A percentile compares a stretch with the other conserved stretches of the same genome.
Evolutionary conservation across 23 tunicate species (phyloP).

Genomic region (Phallusia fumigata): DNA sequence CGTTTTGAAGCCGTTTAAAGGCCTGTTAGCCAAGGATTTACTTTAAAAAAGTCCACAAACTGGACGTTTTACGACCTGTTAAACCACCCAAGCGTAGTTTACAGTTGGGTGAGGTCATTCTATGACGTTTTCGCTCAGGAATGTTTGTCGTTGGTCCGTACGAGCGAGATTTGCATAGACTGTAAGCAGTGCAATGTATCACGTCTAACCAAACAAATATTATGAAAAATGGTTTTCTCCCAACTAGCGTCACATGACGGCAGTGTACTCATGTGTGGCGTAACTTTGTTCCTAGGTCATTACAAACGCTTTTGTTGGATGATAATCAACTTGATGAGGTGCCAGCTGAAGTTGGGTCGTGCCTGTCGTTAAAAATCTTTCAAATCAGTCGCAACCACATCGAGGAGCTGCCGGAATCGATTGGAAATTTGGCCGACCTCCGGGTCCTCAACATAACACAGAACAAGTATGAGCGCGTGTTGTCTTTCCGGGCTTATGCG

Average conservation of each 20-base stretch:
- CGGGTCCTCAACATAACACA: conserved; percentile 82
- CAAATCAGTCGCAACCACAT: conserved; percentile 79
- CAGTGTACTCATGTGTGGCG: too few species aligned
- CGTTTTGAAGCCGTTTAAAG: too few species aligned
- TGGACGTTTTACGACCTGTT: too few species aligned
- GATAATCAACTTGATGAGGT: conserved; percentile 46
- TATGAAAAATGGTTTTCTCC: background rate
- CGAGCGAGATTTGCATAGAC: too few species aligned
- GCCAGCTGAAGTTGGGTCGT: conserved; percentile 74
- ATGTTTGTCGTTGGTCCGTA: too few species aligned
- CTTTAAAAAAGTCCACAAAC: too few species aligned
- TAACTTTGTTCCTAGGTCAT: conserved; percentile 46
- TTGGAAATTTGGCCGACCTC: conserved; percentile 76
- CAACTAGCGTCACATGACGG: background rate
- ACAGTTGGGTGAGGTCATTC: too few species aligned
- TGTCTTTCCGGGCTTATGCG: background rate
- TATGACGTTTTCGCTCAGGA: too few species aligned
- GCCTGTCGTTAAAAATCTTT: conserved; percentile 49
- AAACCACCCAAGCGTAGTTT: too few species aligned
- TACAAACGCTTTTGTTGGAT: conserved; percentile 69
- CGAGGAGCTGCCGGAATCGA: conserved; percentile 53
- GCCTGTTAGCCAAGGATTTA: too few species aligned
- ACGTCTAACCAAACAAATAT: too few species aligned
- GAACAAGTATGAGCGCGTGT: conserved; percentile 49
- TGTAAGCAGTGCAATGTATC: too few species aligned